Conservation (phyloP, 1,140 invertebrate species). For the Drosophila eugracilis region DNA sequence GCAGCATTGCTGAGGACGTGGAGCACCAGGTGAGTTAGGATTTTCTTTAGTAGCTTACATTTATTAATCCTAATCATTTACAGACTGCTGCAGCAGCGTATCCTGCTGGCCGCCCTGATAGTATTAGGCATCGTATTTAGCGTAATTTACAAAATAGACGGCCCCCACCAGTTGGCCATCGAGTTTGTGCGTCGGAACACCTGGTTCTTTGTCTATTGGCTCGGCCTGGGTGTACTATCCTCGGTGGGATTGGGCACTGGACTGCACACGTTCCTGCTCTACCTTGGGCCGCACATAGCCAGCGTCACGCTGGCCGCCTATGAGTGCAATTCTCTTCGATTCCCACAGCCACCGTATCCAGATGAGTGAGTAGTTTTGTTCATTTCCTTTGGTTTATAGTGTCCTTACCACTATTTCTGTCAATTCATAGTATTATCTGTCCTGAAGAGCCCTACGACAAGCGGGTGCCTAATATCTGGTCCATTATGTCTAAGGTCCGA, state of each 20-base stretch:
- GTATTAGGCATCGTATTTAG: slow-evolving; percentile 84
- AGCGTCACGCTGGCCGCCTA: slow-evolving; percentile 99
- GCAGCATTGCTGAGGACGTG: slow-evolving; percentile 87
- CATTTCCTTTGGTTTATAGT: not conserved
- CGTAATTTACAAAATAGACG: slow-evolving; percentile 84
- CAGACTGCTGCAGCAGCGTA: slow-evolving; percentile 86
- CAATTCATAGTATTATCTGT: slow-evolving; percentile 89
- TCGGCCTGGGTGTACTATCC: slow-evolving; percentile 97
- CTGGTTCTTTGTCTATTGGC: slow-evolving; percentile 96
- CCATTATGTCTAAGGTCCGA: slow-evolving; percentile 97
- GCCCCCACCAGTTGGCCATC: slow-evolving; percentile 85
- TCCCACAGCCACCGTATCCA: slow-evolving; percentile 96
- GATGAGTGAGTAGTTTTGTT: slow-evolving; percentile 88
- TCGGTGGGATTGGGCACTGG: slow-evolving; percentile 99
- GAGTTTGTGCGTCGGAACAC: slow-evolving; percentile 85
- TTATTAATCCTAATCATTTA: slow-evolving; percentile 16
- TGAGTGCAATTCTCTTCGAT: slow-evolving; percentile 97
- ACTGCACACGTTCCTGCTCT: slow-evolving; percentile 98
- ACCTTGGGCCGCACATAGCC: slow-evolving; percentile 96
- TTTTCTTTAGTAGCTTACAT: not conserved
- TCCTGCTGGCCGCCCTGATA: slow-evolving; percentile 82
- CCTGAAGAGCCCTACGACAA: slow-evolving; percentile 87
- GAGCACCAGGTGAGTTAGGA: slow-evolving; percentile 85
- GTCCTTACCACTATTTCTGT: not conserved
- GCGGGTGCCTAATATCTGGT: slow-evolving; percentile 89